Percentiles rank a stretch among this genome's conserved stretches.
phyloP scores from a whole-genome alignment of 2,888 invertebrate genomes.

The Argyresthia albistria region DNA sequence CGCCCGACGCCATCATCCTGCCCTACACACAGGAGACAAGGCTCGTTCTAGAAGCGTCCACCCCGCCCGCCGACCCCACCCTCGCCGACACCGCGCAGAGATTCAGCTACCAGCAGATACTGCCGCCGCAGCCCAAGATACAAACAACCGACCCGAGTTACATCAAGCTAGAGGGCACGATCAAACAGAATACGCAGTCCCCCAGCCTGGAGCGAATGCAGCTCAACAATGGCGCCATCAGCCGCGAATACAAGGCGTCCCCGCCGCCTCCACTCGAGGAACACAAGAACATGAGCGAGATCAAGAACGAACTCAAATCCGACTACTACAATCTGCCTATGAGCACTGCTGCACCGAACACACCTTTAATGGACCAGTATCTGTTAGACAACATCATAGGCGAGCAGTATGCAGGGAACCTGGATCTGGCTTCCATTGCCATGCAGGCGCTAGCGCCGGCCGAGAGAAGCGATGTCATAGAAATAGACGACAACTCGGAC shows the following conservation, averaged over 20 bases:
- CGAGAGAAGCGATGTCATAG: conserved; percentile 55
- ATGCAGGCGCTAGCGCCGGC: conserved; percentile 41
- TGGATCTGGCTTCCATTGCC: conserved; percentile 45
- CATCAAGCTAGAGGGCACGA: conserved; percentile 58
- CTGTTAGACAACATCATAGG: conserved; percentile 57
- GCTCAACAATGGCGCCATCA: conserved; percentile 44
- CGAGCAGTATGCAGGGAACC: conserved; percentile 47
- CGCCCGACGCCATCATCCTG: conserved; percentile 22
- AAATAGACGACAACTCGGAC: conserved; percentile 63
- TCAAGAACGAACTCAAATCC: conserved; percentile 61
- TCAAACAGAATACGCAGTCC: conserved; percentile 62
- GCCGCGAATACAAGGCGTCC: conserved; percentile 56
- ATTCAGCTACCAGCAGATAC: conserved; percentile 52
- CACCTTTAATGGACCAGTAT: conserved; percentile 52
- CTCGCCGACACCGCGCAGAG: conserved; percentile 42
- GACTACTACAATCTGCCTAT: conserved; percentile 51
- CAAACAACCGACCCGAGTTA: conserved; percentile 55
- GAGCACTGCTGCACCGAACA: conserved; percentile 34
- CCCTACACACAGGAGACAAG: conserved; percentile 44
- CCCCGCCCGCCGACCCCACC: conserved; percentile 41
- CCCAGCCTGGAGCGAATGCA: conserved; percentile 60
- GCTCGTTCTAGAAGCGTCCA: conserved; percentile 31
- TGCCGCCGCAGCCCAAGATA: conserved; percentile 50
- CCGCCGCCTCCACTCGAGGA: conserved; percentile 61
- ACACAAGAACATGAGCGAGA: conserved; percentile 56